These are phyloP conservation scores for Poeciliopsis prolifica DNA, from an alignment of 2,113 vertebrate genomes.

Conservation along the genomic window DNA sequence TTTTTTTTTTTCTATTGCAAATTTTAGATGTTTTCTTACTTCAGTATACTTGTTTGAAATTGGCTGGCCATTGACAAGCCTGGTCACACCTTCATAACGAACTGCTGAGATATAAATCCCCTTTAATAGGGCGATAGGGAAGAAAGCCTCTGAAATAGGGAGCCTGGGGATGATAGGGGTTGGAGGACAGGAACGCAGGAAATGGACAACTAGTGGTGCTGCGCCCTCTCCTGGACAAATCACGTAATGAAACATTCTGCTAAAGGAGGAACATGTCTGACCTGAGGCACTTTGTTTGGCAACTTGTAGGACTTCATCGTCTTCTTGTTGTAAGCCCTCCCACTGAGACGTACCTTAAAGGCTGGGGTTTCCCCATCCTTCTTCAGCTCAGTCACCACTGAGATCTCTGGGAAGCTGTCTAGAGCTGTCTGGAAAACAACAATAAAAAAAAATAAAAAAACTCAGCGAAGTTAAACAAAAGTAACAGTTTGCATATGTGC, in stretches of 20 bases:
- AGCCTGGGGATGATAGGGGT: background rate
- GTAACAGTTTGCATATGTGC: background rate
- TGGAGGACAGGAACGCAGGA: background rate
- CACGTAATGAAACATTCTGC: background rate
- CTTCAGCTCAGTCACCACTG: conserved; percentile 88
- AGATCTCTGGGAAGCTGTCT: conserved; percentile 96
- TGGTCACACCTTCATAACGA: background rate
- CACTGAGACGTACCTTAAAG: conserved; percentile 95
- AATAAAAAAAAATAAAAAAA: conserved; percentile 13
- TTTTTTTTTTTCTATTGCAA: too few relatives aligned
- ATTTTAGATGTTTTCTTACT: too few relatives aligned
- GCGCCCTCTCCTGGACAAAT: conserved; percentile 69
- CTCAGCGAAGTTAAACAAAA: background rate
- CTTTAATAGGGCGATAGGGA: background rate
- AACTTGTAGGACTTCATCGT: conserved; percentile 92
- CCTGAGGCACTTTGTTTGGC: conserved; percentile 88
- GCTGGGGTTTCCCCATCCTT: conserved; percentile 86
- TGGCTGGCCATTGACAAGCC: background rate
- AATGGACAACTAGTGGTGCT: background rate
- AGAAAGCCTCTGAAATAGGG: background rate
- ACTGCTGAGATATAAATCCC: background rate
- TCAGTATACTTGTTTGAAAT: too few relatives aligned
- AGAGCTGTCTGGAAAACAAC: conserved; percentile 85
- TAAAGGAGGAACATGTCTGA: conserved; percentile 61
- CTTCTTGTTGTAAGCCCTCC: conserved; percentile 95